Evolutionary conservation across 1,140 invertebrate genomes (phyloP), one percentile per base, ranked within the genome.

Genomic region (Brachionus plicatilis): DNA sequence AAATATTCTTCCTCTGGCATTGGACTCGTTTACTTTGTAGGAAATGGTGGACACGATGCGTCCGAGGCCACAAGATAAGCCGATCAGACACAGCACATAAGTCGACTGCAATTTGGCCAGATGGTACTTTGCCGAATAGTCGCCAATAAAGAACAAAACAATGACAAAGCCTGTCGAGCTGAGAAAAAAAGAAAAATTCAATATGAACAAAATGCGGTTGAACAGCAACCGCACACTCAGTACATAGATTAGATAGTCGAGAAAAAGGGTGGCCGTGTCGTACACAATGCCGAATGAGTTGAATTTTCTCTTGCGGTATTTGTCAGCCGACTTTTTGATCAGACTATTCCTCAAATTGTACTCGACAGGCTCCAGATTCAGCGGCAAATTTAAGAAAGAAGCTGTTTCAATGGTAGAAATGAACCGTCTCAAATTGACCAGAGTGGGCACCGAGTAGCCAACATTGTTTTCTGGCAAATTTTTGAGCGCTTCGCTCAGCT

Each of bases 261-360:
- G 12, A 9, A 82, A 65, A n/a, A 65, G 27, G 4, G 53, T 60
- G 9, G 53, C 53, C 9, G 53, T 60, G 53, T 60, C 53, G 9
- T 60, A 60, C n/a, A 60, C 20, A 60, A 60, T 60, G 20, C 53
- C 53, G 53, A 60, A 60, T 9, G 53, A 33, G 65, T 82, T 41
- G 5, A n/a, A 56, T 37, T 80, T 56, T 37, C 47, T 80, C 11
- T 3, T n/a, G 3, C 78, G 27, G 20, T 65, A 65, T 53, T 50
- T 82, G 24, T 60, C 79, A 4, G 53, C 17, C 9, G 37, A 43
- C 65, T 45, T 43, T 68, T 82, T 82, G 11, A 82, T 68, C 12
- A 82, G 9, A 82, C 79, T 17, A 82, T 82, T 82, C 65, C 53
- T 60, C 24, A 82, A 65, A 68, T 82, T 82, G 65, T 65, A 82